Evolutionary conservation across 2,113 vertebrate species (phyloP).

Genomic region (Ictidomys tridecemlineatus): DNA sequence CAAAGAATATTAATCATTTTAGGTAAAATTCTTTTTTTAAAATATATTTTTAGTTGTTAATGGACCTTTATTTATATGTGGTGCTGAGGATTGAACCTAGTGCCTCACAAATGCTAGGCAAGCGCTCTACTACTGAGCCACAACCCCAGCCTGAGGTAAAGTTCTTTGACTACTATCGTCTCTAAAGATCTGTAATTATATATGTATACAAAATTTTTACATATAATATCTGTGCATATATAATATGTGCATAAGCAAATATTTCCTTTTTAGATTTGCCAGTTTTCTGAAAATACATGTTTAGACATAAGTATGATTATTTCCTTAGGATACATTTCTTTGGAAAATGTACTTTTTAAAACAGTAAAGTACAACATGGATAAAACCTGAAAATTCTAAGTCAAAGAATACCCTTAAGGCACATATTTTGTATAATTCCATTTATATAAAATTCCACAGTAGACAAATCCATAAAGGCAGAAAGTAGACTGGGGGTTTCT

Average conservation of each 20-base stretch:
- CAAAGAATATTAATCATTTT: background rate
- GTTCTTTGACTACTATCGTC: background rate
- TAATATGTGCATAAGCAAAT: background rate
- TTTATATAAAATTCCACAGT: background rate
- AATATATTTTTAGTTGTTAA: no score
- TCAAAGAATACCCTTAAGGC: background rate
- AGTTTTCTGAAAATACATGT: background rate
- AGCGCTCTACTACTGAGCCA: no score
- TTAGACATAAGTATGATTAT: background rate
- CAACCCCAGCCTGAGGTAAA: background rate
- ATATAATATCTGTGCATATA: background rate
- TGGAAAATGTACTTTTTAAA: background rate
- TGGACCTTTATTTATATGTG: no score
- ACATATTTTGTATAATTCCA: background rate
- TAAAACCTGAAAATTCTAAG: conserved; percentile 26
- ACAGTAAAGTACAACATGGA: background rate
- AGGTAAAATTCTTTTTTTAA: background rate
- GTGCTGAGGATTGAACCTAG: no score
- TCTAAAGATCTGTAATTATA: background rate
- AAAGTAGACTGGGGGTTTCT: background rate
- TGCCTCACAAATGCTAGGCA: no score
- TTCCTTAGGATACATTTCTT: background rate
- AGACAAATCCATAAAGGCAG: background rate
- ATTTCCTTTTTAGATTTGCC: conserved; percentile 28
- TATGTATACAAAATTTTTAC: background rate